Evolutionary conservation across 2,888 invertebrate genomes (phyloP).

Genomic region (Scaptodrosophila latifasciaeformis): DNA sequence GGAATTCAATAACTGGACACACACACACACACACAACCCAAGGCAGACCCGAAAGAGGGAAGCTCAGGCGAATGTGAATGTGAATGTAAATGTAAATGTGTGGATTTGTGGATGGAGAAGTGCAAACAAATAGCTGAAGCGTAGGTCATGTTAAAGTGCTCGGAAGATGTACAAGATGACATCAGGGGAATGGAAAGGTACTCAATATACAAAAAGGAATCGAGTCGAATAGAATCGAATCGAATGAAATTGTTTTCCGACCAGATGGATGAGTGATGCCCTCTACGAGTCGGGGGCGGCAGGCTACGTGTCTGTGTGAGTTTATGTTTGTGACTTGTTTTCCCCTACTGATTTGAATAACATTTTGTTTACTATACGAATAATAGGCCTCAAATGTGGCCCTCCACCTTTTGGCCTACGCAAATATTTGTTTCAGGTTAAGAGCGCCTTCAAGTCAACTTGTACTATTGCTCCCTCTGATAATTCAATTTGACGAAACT

Average conservation of each 20-base stretch:
- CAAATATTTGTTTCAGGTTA: slow-evolving; percentile 55
- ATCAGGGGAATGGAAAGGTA: slow-evolving; percentile 15
- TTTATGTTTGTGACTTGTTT: slow-evolving; percentile 2
- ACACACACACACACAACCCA: slow-evolving; percentile 17
- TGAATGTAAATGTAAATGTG: no score
- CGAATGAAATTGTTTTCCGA: no score
- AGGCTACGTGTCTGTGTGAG: not conserved
- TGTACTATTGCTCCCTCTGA: no score
- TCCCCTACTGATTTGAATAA: slow-evolving; percentile 46
- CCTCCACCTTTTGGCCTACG: slow-evolving; percentile 38
- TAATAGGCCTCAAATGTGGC: not conserved
- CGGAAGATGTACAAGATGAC: slow-evolving; percentile 38
- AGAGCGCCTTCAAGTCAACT: slow-evolving; percentile 29
- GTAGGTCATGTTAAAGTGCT: slow-evolving; percentile 57
- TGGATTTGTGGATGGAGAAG: slow-evolving; percentile 7
- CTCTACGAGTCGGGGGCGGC: no score
- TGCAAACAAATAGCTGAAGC: slow-evolving; percentile 44
- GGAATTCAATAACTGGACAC: slow-evolving; percentile 56
- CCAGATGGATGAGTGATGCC: no score
- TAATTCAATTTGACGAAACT: slow-evolving; percentile 45
- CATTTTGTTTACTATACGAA: slow-evolving; percentile 34
- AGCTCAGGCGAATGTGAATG: no score
- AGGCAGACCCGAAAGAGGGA: not conserved
- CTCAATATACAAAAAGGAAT: no score
- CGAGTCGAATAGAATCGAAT: no score